Base-by-base conservation (phyloP, 2,113 vertebrate species). In the Polypterus bichir region DNA sequence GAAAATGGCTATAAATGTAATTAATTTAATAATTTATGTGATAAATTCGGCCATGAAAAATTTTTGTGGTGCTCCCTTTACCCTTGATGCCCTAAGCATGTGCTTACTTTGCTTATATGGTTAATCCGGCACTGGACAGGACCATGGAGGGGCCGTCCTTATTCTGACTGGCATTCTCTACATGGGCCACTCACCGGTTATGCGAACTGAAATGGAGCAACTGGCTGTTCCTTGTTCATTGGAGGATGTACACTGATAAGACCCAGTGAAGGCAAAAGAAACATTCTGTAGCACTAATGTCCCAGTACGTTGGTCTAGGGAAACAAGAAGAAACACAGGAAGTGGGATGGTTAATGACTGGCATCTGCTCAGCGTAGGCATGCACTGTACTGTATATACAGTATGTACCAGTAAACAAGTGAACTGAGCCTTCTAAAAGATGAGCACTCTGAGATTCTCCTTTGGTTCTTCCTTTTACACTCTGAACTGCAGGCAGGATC, bases 211-310 rank as follows among this genome's bases (percentile, higher is more conserved):
- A 57, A 88, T 57, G 9, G 79, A 76, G 54, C 85, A 87, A 48
- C 68, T 73, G 0, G 67, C 69, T 8, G 65, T 69, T 46, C 83
- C 83, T 62, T 77, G 69, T 60, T 84, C 77, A 48, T 87, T 86
- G 62, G 74, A 74, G 54, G 79, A 77, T 47, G 69, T 68, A 65
- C 84, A 87, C 46, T 65, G 72, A 65, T 87, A 87, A 6, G 74
- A 82, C 48, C 82, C 83, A 0, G 81, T 73, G n/a, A 79, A 74
- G 3, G 66, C 63, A 60, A 71, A 62, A 1, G 86, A 82, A 27
- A 86, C 68, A 53, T 87, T 88, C 57, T 65, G 77, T 64, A 86
- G 72, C 3, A 79, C 45, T 27, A 87, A 77, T 10, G 65, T 74
- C 10, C 84, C 81, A 1, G 76, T 76, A 9, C 71, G 63, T 56